Evolutionary conservation across 2,888 invertebrate species (phyloP).

Genomic region (Lycocerus yunnanus): DNA sequence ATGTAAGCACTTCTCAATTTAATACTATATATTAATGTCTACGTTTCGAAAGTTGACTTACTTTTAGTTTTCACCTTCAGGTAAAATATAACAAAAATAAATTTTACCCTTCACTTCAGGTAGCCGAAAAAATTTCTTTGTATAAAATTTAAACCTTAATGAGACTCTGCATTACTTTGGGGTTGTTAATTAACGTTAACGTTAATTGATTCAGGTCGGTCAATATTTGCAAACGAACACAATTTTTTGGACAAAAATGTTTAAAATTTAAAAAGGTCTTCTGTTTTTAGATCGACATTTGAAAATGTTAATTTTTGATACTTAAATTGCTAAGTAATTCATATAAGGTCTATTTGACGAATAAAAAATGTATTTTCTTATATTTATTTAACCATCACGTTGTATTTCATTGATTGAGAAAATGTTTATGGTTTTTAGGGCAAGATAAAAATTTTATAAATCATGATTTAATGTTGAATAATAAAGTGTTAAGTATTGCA

Average conservation of each 20-base stretch:
- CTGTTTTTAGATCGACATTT: neutral
- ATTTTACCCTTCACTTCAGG: neutral
- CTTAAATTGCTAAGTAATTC: neutral
- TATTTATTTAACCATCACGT: neutral
- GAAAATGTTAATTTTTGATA: neutral
- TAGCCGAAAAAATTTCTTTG: neutral
- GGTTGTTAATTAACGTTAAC: neutral
- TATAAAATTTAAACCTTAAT: neutral
- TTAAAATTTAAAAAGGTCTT: neutral
- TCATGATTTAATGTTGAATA: neutral
- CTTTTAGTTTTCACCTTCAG: no score
- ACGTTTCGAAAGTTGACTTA: no score
- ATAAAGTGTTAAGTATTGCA: neutral
- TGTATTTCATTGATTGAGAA: neutral
- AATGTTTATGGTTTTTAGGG: neutral
- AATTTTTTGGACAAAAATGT: neutral
- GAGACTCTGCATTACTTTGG: neutral
- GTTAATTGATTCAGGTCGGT: neutral
- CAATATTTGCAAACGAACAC: neutral
- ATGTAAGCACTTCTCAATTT: no score
- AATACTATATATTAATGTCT: no score
- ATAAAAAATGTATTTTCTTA: neutral
- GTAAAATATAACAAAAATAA: neutral
- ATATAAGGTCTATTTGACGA: neutral
- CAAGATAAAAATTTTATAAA: neutral